Conservation (phyloP, 2,797 vertebrate genomes). For the Aselliscus stoliczkanus region DNA sequence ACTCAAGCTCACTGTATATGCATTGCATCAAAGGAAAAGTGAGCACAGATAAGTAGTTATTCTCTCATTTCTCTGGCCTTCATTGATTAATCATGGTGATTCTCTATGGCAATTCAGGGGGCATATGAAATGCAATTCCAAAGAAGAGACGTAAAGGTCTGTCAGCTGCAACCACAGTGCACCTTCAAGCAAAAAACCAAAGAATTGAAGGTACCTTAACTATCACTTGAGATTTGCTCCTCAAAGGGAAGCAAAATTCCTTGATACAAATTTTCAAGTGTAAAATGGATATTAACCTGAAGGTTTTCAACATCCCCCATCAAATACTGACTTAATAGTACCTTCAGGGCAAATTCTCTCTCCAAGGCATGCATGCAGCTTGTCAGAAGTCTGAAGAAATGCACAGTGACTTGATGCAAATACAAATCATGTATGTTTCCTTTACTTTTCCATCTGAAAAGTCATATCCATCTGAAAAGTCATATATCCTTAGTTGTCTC, state of each 20-base stretch:
- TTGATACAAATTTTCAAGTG: neutral
- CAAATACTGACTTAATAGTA: neutral
- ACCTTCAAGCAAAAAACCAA: neutral
- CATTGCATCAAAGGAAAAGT: constrained; percentile 8
- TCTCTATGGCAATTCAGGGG: neutral
- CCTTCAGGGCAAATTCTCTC: neutral
- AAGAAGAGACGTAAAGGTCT: constrained; percentile 1
- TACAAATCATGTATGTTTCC: neutral
- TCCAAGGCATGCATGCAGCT: neutral
- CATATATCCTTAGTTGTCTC: neutral
- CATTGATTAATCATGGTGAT: constrained; percentile 43
- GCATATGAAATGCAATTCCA: constrained; percentile 14
- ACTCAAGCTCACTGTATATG: neutral
- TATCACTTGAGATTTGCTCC: constrained; percentile 3
- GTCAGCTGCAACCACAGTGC: constrained; percentile 8
- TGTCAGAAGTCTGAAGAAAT: neutral
- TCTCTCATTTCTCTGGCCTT: constrained; percentile 17
- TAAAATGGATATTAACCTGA: neutral
- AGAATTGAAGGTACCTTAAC: neutral
- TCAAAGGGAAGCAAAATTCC: neutral
- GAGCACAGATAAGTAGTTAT: neutral
- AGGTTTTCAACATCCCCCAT: neutral
- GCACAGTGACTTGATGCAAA: neutral
- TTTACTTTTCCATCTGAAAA: neutral
- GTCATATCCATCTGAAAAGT: neutral